Evolutionary conservation across 2,888 invertebrate species (phyloP).

Genomic region (Zele albiditarsus): DNA sequence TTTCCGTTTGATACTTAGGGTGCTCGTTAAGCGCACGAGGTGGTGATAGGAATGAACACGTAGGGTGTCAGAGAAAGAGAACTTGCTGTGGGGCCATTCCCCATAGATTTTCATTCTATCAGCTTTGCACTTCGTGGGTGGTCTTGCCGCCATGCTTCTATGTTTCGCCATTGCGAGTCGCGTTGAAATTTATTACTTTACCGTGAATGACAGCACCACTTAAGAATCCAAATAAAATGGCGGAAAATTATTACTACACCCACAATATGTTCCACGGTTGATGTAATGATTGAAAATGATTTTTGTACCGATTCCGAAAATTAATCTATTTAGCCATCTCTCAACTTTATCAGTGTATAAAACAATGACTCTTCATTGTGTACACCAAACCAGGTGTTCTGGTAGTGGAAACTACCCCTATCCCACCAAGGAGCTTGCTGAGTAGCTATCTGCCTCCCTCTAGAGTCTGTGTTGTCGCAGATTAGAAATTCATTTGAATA

Average conservation of each 20-base stretch:
- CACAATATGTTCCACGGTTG: too few relatives aligned
- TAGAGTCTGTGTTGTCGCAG: slow-evolving; percentile 64
- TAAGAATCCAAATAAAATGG: not conserved
- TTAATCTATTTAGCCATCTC: not conserved
- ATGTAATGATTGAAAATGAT: not conserved
- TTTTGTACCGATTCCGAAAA: not conserved
- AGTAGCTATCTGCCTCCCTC: slow-evolving; percentile 47
- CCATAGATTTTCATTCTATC: slow-evolving; percentile 69
- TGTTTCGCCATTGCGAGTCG: slow-evolving; percentile 7
- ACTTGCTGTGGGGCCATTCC: slow-evolving; percentile 9
- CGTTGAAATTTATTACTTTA: slow-evolving; percentile 12
- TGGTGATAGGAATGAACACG: slow-evolving; percentile 5
- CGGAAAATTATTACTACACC: too few relatives aligned
- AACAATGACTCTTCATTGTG: not conserved
- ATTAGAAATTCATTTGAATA: slow-evolving; percentile 75
- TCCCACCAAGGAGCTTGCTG: slow-evolving; percentile 17
- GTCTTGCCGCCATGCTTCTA: slow-evolving; percentile 52
- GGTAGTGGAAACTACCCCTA: slow-evolving; percentile 25
- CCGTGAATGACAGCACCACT: slow-evolving; percentile 18
- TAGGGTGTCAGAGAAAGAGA: slow-evolving; percentile 26
- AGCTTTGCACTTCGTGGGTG: slow-evolving; percentile 69
- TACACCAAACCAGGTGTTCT: not conserved
- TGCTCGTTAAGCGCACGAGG: slow-evolving; percentile 54
- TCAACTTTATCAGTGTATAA: not conserved
- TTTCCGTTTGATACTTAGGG: slow-evolving; percentile 69